Conservation (phyloP, 1,140 invertebrate genomes). For the Teleopsis dalmanni region DNA sequence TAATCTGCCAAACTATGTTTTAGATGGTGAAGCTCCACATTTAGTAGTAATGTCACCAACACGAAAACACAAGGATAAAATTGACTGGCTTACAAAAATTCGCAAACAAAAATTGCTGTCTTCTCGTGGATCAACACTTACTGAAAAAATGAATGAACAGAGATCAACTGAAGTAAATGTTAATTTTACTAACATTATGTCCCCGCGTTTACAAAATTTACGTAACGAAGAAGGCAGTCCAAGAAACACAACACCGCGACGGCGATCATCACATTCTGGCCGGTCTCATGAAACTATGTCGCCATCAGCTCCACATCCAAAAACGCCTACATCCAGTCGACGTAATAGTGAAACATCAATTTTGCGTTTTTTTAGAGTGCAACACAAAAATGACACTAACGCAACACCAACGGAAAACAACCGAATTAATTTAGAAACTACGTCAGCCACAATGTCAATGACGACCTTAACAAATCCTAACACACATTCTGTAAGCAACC, state of each 20-base stretch:
- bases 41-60: conserved; percentile 60
- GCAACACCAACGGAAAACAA: background rate
- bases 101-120: conserved; percentile 50
- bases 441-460: background rate
- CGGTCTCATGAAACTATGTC: conserved; percentile 1
- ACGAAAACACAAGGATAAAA: conserved; percentile 53
- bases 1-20: conserved; percentile 68
- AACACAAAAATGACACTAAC: conserved; percentile 6
- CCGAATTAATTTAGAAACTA: background rate
- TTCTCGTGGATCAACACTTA: conserved; percentile 21
- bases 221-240: conserved; percentile 35
- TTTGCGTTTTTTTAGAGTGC: conserved; percentile 36
- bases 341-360: conserved; percentile 40
- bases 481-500: no score
- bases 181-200: conserved; percentile 6
- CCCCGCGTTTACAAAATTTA: conserved; percentile 31
- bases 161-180: background rate
- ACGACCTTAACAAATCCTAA: no score
- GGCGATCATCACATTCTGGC: conserved; percentile 26
- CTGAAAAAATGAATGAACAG: conserved; percentile 31
- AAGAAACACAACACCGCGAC: conserved; percentile 19
- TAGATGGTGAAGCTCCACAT: conserved; percentile 68
- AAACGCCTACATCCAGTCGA: conserved; percentile 35
- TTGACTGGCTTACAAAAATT: conserved; percentile 66
- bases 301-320: conserved; percentile 9